Conservation (phyloP, 2,113 vertebrate species). For the Artemisiospiza belli region DNA sequence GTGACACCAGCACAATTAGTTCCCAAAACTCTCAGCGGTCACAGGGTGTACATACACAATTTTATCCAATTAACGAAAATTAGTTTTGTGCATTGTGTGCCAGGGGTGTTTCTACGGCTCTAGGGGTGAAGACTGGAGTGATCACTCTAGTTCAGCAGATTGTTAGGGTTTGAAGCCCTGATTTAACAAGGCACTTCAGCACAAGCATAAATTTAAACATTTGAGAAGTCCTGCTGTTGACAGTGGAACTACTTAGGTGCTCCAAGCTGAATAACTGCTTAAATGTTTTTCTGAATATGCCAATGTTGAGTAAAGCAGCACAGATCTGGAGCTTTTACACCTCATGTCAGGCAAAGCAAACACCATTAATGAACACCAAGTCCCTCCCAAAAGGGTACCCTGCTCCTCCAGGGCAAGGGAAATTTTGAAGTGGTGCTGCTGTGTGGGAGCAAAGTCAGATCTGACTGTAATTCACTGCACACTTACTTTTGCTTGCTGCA, state of each 20-base stretch:
- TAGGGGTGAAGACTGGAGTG: neutral
- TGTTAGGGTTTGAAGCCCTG: neutral
- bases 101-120: neutral
- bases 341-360: neutral
- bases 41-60: neutral
- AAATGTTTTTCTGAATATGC: conserved; percentile 31
- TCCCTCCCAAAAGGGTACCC: neutral
- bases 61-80: conserved; percentile 33
- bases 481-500: neutral
- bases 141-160: neutral
- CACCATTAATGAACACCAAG: neutral
- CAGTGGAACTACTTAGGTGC: neutral
- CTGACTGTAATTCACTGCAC: neutral
- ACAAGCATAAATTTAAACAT: neutral
- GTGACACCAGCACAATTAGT: neutral
- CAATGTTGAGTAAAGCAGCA: neutral
- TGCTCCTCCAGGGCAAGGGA: neutral
- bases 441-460: neutral
- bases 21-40: neutral
- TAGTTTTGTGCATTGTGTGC: neutral
- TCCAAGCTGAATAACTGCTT: neutral
- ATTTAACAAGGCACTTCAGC: neutral
- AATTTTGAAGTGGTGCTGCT: neutral
- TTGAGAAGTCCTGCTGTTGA: conserved; percentile 4
- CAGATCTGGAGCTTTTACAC: neutral